These are phyloP conservation scores for Cyprinodon variegatus DNA, from an alignment of 2,113 vertebrate genomes.

Conservation along the genomic window DNA sequence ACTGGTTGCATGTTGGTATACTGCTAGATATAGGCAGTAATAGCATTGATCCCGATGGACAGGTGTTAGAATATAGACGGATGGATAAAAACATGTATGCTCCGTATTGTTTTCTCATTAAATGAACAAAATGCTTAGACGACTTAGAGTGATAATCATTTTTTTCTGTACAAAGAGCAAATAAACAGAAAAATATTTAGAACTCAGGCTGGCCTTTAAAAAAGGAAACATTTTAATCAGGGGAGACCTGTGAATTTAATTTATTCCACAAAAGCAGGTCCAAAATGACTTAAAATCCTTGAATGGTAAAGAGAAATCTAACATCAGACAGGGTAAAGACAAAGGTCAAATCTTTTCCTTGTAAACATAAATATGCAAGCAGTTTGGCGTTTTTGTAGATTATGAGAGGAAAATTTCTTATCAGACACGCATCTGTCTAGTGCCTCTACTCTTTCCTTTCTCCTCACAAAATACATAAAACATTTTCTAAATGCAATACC, in stretches of 20 bases:
- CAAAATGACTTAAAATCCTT: neutral
- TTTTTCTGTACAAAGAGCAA: neutral
- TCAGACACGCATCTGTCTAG: neutral
- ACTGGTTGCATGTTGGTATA: too few species aligned
- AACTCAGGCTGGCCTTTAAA: neutral
- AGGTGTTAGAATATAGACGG: too few species aligned
- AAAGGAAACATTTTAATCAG: neutral
- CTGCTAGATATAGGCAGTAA: too few species aligned
- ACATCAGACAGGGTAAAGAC: neutral
- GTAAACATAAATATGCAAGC: neutral
- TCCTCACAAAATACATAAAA: constrained; percentile 10
- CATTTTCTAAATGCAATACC: constrained; percentile 7
- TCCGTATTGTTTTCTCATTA: neutral
- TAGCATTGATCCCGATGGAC: too few species aligned
- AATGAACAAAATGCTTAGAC: neutral
- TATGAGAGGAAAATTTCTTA: constrained; percentile 8
- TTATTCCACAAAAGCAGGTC: constrained; percentile 12
- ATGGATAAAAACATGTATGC: too few species aligned
- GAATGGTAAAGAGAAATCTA: neutral
- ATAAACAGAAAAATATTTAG: neutral
- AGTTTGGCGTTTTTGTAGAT: neutral
- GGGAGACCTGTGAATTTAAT: neutral
- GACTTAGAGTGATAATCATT: neutral
- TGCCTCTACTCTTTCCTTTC: neutral
- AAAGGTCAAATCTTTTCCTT: neutral